Evolutionary conservation across 2,113 vertebrate genomes (phyloP).

Genomic region (Ptyas mucosa): DNA sequence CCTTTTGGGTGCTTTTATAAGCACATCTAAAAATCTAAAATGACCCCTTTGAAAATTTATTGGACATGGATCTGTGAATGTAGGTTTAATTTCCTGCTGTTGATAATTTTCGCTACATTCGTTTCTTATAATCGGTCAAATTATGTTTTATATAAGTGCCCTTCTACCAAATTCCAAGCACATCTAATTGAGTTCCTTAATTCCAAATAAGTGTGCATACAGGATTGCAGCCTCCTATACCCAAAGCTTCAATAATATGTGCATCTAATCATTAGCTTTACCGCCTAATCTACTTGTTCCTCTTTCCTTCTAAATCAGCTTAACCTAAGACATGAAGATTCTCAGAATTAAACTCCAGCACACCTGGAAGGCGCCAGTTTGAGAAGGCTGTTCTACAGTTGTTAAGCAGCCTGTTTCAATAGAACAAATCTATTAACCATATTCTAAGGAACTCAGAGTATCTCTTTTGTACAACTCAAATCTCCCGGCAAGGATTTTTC

Average conservation of each 20-base stretch:
- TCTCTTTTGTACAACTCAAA: not conserved
- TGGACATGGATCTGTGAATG: not conserved
- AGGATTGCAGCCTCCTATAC: not conserved
- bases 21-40: not conserved
- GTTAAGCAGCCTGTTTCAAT: not conserved
- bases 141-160: not conserved
- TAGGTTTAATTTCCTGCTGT: not conserved
- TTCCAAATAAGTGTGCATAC: not conserved
- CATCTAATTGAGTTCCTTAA: not conserved
- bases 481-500: not conserved
- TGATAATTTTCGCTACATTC: not conserved
- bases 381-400: not conserved
- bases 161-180: not conserved
- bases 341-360: not conserved
- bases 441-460: not conserved
- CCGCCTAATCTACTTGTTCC: not conserved
- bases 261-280: not conserved
- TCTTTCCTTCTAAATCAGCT: fast-evolving
- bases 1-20: not conserved
- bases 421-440: not conserved
- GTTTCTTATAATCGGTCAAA: not conserved
- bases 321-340: not conserved
- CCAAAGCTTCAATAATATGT: not conserved
- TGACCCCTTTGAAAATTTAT: not conserved
- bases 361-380: not conserved